phyloP scores from a whole-genome alignment of 1,140 invertebrate genomes.

The Galleria mellonella region DNA sequence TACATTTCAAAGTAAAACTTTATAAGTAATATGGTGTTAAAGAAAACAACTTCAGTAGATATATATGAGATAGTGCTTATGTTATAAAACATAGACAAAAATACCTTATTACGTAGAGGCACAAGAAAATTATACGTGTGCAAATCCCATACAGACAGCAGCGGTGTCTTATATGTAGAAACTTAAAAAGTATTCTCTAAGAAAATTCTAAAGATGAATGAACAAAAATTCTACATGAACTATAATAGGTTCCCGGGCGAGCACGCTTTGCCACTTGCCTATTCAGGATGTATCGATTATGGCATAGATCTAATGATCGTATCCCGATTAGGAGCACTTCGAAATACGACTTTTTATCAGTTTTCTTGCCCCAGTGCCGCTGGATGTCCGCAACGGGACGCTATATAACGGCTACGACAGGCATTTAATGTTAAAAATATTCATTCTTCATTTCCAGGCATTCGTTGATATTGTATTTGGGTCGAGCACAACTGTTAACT shows the following conservation, averaged over 20 bases:
- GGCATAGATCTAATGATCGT: constrained; percentile 65
- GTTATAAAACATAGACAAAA: too few relatives aligned
- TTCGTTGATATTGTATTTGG: too few relatives aligned
- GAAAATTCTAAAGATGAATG: constrained; percentile 49
- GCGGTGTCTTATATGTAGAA: constrained; percentile 5
- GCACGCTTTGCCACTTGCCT: constrained; percentile 63
- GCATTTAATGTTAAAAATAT: constrained; percentile 21
- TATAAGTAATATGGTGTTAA: too few relatives aligned
- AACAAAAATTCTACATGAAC: constrained; percentile 32
- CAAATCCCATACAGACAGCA: neutral
- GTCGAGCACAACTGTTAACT: too few relatives aligned
- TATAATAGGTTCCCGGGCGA: constrained; percentile 20
- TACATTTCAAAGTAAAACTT: too few relatives aligned
- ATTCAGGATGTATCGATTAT: constrained; percentile 67
- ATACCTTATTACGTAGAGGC: too few relatives aligned
- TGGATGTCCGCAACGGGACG: constrained; percentile 50
- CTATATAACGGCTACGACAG: constrained; percentile 56
- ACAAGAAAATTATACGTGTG: too few relatives aligned
- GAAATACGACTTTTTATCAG: constrained; percentile 48
- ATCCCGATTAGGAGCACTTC: constrained; percentile 49
- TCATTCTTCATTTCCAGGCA: constrained; percentile 1
- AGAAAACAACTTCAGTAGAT: too few relatives aligned
- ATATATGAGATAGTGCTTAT: too few relatives aligned
- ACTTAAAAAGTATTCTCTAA: constrained; percentile 9
- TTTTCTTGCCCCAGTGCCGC: constrained; percentile 39